Percentiles rank a stretch among this genome's conserved stretches.
phyloP scores from a whole-genome alignment of 1,140 invertebrate genomes.

The Brachionus koreanus region DNA sequence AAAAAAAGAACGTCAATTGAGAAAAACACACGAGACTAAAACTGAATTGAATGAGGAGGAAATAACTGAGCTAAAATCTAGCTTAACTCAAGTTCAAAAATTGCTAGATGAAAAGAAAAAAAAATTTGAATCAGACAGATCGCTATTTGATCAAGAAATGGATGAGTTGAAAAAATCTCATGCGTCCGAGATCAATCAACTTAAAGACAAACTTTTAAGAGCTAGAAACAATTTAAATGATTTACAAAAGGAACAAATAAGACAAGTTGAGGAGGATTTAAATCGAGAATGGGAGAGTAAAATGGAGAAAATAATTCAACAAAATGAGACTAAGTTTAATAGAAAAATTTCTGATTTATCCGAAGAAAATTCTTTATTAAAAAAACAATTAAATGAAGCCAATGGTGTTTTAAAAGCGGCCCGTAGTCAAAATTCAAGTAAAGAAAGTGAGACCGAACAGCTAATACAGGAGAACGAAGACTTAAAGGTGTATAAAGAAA shows the following conservation, averaged over 20 bases:
- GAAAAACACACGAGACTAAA: slow-evolving; percentile 49
- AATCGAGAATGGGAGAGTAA: slow-evolving; percentile 52
- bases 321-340: slow-evolving; percentile 51
- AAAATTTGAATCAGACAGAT: slow-evolving; percentile 51
- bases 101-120: slow-evolving; percentile 49
- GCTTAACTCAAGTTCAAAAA: slow-evolving; percentile 50
- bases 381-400: not conserved
- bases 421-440: slow-evolving; percentile 47
- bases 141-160: slow-evolving; percentile 51
- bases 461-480: slow-evolving; percentile 47
- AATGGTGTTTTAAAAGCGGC: slow-evolving; percentile 45
- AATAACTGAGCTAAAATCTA: slow-evolving; percentile 50
- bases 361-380: slow-evolving; percentile 50
- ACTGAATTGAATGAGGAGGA: slow-evolving; percentile 50
- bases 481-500: slow-evolving; percentile 40
- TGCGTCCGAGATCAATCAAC: slow-evolving; percentile 51
- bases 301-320: slow-evolving; percentile 50
- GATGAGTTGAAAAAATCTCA: slow-evolving; percentile 52
- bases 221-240: slow-evolving; percentile 50
- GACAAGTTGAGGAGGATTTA: slow-evolving; percentile 53
- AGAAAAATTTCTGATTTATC: slow-evolving; percentile 49
- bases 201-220: slow-evolving; percentile 51
- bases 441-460: slow-evolving; percentile 49
- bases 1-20: slow-evolving; percentile 49
- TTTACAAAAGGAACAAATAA: slow-evolving; percentile 50